Evolutionary conservation across 2,797 vertebrate species (phyloP).

Genomic region (Melanogrammus aeglefinus): DNA sequence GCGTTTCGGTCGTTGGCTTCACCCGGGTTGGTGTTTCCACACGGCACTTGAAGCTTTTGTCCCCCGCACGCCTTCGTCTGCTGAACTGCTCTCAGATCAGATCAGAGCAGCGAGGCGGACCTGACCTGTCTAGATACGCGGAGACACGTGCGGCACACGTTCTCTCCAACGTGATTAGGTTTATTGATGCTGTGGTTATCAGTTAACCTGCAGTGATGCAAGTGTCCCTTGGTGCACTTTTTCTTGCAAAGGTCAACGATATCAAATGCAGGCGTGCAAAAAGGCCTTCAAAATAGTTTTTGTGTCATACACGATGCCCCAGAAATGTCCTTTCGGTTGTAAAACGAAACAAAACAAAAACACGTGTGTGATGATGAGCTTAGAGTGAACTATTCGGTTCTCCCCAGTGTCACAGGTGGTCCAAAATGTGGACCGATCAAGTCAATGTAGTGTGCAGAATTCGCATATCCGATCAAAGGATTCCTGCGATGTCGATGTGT

Average conservation of each 20-base stretch:
- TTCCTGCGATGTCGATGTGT: neutral
- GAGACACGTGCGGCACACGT: no score
- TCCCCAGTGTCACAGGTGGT: constrained; percentile 1
- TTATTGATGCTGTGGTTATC: neutral
- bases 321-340: neutral
- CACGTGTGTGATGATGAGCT: neutral
- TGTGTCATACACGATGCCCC: neutral
- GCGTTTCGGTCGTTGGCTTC: constrained; percentile 9
- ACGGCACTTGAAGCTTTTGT: no score
- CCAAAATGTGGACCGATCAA: neutral
- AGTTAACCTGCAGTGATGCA: neutral
- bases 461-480: neutral
- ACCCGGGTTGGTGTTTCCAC: no score
- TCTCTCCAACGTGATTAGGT: neutral
- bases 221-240: neutral
- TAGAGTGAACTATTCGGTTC: neutral
- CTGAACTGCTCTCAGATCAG: no score
- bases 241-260: neutral
- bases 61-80: no score
- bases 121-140: no score
- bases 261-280: neutral
- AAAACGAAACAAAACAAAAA: neutral
- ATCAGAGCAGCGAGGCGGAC: neutral
- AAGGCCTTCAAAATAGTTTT: neutral
- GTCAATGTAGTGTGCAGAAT: neutral